Evolutionary conservation across 2,888 invertebrate genomes (phyloP), one percentile per base, ranked within the genome.

Genomic region (Xestoiulus laeticollis): DNA sequence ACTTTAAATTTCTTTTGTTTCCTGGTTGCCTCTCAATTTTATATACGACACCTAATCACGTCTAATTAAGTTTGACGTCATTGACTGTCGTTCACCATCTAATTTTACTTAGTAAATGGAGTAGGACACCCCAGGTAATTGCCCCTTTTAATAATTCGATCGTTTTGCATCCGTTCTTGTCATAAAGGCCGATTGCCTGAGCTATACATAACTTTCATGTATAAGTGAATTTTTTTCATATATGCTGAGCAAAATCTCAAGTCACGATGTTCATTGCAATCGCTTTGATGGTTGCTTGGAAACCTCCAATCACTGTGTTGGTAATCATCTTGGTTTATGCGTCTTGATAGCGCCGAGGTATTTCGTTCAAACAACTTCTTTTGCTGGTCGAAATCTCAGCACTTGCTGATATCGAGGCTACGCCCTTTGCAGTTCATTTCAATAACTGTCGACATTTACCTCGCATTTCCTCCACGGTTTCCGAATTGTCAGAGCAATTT

Each of bases 261-360:
- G 68, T 68, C 26, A 26, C 22, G 26, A 26, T n/a, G 68, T 26
- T 68, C 26, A 10, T 6, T 26, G 6, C 26, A 68, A 68, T 68
- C 22, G 26, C 68, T 22, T n/a, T 26, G 26, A 6, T 26, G 59
- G 68, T 68, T 68, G 68, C 68, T 68, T 22, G 68, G 68, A 68
- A 68, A 68, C 68, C 68, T 68, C 68, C 68, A 68, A 68, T 68
- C 68, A 68, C 68, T 6, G 68, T 68, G 26, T 68, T 68, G 68
- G 10, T 68, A 68, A 22, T 68, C 68, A 68, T 68, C 68, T 26
- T 12, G 68, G 68, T n/a, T 26, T 68, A 26, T 26, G 68, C 68
- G 68, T 68, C 22, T 68, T 26, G 59, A 68, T 68, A 68, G 26
- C 68, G 68, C 12, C 68, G 2, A 5, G 6, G 10, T 22, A 68